These are phyloP conservation scores for Monodelphis domestica DNA, from an alignment of 2,797 vertebrate species.

Conservation along the genomic window DNA sequence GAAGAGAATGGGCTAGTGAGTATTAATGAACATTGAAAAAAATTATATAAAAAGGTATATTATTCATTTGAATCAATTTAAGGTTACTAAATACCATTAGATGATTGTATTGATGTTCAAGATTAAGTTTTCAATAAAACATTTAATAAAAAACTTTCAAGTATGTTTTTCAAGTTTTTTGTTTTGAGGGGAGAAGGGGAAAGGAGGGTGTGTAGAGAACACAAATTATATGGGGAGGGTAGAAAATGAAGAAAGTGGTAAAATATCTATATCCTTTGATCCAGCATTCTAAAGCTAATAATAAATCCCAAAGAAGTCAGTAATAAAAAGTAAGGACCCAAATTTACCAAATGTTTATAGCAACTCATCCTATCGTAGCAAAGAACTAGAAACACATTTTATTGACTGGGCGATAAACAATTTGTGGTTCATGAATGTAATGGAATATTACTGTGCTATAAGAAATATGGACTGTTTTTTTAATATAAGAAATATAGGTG, in stretches of 20 bases:
- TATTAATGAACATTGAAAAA: neutral
- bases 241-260: neutral
- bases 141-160: neutral
- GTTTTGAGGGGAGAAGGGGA: neutral
- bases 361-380: neutral
- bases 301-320: neutral
- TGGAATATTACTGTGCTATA: neutral
- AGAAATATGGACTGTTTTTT: neutral
- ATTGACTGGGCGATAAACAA: neutral
- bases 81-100: neutral
- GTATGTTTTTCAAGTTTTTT: neutral
- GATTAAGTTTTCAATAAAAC: neutral
- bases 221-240: neutral
- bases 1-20: neutral
- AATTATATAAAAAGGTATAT: neutral
- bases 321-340: neutral
- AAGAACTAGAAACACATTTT: neutral
- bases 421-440: neutral
- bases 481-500: neutral
- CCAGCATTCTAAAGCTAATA: neutral
- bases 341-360: neutral
- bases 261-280: neutral
- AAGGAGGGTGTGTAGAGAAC: neutral
- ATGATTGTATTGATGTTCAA: neutral
- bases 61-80: neutral